Conservation (phyloP, 2,888 invertebrate species). For the Orthosia gracilis region DNA sequence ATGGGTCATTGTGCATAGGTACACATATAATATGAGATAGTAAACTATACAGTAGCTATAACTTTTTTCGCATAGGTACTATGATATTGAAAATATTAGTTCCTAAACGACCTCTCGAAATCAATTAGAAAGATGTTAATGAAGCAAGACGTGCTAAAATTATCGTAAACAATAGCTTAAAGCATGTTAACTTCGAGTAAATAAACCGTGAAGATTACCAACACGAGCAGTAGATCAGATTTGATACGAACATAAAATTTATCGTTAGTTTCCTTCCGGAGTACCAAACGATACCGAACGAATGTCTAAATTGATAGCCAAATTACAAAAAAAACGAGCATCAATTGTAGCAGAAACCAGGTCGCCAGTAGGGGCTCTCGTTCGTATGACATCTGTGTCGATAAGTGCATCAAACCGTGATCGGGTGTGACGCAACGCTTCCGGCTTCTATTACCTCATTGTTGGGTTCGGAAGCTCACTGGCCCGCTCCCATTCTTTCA, state of each 20-base stretch:
- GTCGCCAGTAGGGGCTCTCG: constrained; percentile 53
- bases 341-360: constrained; percentile 50
- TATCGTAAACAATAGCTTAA: constrained; percentile 7
- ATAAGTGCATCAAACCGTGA: constrained; percentile 83
- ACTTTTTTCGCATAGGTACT: too few relatives aligned
- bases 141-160: not conserved
- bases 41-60: not conserved
- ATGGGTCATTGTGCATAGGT: constrained; percentile 12
- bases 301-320: constrained; percentile 32
- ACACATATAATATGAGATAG: not conserved
- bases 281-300: constrained; percentile 9
- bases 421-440: constrained; percentile 84
- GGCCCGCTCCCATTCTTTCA: constrained; percentile 89
- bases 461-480: constrained; percentile 86
- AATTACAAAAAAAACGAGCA: constrained; percentile 35
- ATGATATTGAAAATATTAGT: not conserved
- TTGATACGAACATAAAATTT: not conserved
- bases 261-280: constrained; percentile 21
- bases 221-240: not conserved
- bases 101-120: not conserved
- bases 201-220: constrained; percentile 22
- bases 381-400: constrained; percentile 75
- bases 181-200: constrained; percentile 7
- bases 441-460: constrained; percentile 88
- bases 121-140: constrained; percentile 1